Percentiles rank a stretch among this genome's conserved stretches.
phyloP scores from a whole-genome alignment of 2,113 vertebrate species.

The Alouatta palliata region DNA sequence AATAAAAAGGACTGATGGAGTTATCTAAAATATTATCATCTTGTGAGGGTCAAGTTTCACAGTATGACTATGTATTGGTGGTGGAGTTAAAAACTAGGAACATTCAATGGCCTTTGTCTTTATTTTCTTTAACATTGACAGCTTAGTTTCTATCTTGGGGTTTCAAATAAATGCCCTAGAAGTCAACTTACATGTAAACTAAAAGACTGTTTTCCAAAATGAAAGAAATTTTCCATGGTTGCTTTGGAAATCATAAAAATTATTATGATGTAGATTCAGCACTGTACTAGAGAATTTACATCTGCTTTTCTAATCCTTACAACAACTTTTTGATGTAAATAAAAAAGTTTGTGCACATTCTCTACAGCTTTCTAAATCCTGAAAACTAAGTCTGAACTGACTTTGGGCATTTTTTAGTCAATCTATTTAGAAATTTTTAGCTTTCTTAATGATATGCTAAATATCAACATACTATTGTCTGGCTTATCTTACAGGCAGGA shows the following conservation, averaged over 20 bases:
- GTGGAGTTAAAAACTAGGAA: not conserved
- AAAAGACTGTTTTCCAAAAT: not conserved
- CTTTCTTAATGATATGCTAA: not conserved
- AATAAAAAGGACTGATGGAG: conserved; percentile 68
- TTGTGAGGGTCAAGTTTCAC: not conserved
- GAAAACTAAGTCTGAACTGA: not conserved
- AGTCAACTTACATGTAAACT: not conserved
- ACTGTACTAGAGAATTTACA: not conserved
- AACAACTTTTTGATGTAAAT: not conserved
- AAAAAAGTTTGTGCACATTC: not conserved
- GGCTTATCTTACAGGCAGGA: not conserved
- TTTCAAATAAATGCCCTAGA: not conserved
- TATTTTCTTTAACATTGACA: not conserved
- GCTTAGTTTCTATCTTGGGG: not conserved
- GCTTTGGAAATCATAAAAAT: not conserved
- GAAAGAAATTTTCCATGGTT: not conserved
- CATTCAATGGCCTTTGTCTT: not conserved
- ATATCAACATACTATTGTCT: not conserved
- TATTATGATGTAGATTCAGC: not conserved
- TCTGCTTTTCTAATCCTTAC: not conserved
- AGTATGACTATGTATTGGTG: not conserved
- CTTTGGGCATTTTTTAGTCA: not conserved
- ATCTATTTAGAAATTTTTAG: not conserved
- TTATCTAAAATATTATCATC: conserved; percentile 61
- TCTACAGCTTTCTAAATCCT: not conserved